Conservation (phyloP, 2,113 vertebrate species). For the Xerus inauris region DNA sequence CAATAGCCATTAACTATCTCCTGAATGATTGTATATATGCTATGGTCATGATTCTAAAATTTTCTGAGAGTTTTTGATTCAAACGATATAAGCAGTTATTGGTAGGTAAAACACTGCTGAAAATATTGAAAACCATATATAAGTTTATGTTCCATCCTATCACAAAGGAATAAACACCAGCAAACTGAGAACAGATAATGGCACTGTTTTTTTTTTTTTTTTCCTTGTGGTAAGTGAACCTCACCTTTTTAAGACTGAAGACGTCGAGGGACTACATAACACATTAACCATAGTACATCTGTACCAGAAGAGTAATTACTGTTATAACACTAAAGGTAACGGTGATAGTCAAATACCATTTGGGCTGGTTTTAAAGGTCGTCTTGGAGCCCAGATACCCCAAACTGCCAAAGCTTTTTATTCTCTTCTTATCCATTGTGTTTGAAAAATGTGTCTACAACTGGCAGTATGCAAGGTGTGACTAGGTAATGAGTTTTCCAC, state of each 20-base stretch:
- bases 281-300: not conserved
- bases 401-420: not conserved
- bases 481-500: slow-evolving; percentile 37
- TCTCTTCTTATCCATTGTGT: not conserved
- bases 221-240: not conserved
- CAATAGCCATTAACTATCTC: not conserved
- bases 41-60: not conserved
- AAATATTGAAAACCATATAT: not conserved
- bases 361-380: not conserved
- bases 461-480: not conserved
- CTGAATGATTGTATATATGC: not conserved
- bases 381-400: not conserved
- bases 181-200: not conserved
- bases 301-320: too few relatives aligned
- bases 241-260: not conserved
- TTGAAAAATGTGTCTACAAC: not conserved
- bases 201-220: not conserved
- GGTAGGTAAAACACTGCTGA: not conserved
- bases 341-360: not conserved
- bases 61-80: not conserved
- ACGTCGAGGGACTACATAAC: not conserved
- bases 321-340: not conserved
- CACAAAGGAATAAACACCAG: not conserved
- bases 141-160: not conserved
- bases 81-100: not conserved